Evolutionary conservation across 1,140 invertebrate species (phyloP).

Genomic region (Heliothis virescens): DNA sequence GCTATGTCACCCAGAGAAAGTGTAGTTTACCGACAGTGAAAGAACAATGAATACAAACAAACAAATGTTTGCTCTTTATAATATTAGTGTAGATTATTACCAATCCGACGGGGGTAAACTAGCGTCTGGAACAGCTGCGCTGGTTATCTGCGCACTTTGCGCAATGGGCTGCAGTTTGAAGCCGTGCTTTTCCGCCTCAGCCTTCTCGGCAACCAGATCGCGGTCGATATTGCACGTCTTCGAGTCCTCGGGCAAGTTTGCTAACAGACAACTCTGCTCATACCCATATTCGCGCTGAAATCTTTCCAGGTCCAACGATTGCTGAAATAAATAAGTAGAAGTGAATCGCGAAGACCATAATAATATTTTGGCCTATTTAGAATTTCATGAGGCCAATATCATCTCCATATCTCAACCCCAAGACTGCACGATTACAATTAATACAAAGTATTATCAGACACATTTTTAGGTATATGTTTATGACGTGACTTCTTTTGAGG

Average conservation of each 20-base stretch:
- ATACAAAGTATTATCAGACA: no score
- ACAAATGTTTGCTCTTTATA: no score
- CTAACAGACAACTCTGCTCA: constrained; percentile 56
- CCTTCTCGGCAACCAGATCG: constrained; percentile 60
- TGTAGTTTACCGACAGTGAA: no score
- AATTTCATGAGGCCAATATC: neutral
- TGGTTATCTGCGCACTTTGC: neutral
- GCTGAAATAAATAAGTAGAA: constrained; percentile 56
- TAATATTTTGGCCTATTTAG: neutral
- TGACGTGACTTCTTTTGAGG: no score
- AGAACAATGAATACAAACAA: no score
- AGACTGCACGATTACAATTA: neutral
- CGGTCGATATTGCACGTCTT: constrained; percentile 67
- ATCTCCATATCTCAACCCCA: neutral
- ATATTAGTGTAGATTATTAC: no score
- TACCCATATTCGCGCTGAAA: constrained; percentile 66
- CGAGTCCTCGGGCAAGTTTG: constrained; percentile 55
- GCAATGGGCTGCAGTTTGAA: neutral
- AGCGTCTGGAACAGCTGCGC: neutral
- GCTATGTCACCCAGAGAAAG: no score
- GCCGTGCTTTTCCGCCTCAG: constrained; percentile 47
- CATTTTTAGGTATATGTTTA: no score
- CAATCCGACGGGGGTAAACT: no score
- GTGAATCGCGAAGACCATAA: no score
- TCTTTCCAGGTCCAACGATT: constrained; percentile 69